phyloP scores from a whole-genome alignment of 2,888 invertebrate species.

The Aproaerema taeniolella region DNA sequence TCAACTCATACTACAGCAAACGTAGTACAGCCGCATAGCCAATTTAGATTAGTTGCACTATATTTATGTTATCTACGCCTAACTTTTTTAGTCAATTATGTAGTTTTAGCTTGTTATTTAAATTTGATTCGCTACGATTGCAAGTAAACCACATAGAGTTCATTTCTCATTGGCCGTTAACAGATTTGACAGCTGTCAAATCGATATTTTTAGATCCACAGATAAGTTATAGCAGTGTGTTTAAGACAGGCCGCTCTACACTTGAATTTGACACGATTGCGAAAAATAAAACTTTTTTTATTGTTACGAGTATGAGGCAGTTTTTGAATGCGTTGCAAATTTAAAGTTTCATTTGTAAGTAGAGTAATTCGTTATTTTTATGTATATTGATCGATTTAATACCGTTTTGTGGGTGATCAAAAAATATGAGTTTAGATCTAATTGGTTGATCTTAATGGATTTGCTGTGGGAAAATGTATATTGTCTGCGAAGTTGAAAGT shows the following conservation, averaged over 20 bases:
- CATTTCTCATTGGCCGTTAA: too few species aligned
- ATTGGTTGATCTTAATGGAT: too few species aligned
- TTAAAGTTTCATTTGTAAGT: neutral
- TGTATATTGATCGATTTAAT: too few species aligned
- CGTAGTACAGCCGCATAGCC: constrained; percentile 1
- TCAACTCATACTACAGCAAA: constrained; percentile 4
- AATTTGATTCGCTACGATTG: constrained; percentile 7
- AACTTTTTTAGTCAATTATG: constrained; percentile 6
- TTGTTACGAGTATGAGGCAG: neutral
- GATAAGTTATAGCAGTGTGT: too few species aligned
- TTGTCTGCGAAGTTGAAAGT: neutral
- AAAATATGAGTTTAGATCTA: too few species aligned
- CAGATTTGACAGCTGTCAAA: too few species aligned
- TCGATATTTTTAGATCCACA: too few species aligned
- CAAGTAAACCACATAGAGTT: too few species aligned
- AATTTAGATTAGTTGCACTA: constrained; percentile 12
- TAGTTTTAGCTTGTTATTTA: neutral
- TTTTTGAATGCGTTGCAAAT: neutral
- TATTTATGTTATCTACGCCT: constrained; percentile 11
- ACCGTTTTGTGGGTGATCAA: neutral
- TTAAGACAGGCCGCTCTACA: too few species aligned
- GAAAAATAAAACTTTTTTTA: neutral
- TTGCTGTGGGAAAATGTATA: too few species aligned
- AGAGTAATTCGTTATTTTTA: too few species aligned
- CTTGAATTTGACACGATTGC: too few species aligned